These are phyloP conservation scores for Lepidochrysops patricia DNA, from an alignment of 2,888 invertebrate species.

Conservation along the genomic window DNA sequence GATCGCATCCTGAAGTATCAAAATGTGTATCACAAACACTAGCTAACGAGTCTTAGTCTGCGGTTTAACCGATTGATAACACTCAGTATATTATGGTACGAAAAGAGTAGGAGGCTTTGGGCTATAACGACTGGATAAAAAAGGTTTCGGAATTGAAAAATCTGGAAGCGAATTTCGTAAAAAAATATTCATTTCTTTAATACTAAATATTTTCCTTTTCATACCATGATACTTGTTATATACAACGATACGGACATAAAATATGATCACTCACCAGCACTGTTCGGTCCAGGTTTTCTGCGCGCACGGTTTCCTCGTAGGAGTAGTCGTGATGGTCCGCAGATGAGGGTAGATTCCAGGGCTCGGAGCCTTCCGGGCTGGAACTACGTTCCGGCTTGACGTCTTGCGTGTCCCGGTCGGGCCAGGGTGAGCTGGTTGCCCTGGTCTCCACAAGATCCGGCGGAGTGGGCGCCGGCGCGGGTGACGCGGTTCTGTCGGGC, in stretches of 20 bases:
- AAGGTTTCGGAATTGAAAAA: too few relatives aligned
- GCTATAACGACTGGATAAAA: too few relatives aligned
- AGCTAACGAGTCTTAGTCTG: constrained; percentile 11
- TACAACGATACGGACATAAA: not conserved
- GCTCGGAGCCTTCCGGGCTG: constrained; percentile 58
- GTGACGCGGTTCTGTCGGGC: constrained; percentile 50
- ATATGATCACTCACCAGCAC: constrained; percentile 53
- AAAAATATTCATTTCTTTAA: not conserved
- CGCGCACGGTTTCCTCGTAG: constrained; percentile 59
- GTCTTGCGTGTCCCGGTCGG: constrained; percentile 44
- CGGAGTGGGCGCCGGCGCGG: constrained; percentile 45
- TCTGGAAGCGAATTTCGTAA: too few relatives aligned
- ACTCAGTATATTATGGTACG: not conserved
- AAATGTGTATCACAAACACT: constrained; percentile 50
- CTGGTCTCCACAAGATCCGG: constrained; percentile 57
- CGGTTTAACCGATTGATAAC: not conserved
- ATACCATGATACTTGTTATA: not conserved
- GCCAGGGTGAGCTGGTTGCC: constrained; percentile 53
- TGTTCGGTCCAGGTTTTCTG: constrained; percentile 58
- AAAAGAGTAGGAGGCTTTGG: too few relatives aligned
- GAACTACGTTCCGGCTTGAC: constrained; percentile 49
- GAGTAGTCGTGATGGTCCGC: constrained; percentile 53
- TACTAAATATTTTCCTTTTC: not conserved
- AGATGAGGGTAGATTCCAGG: constrained; percentile 53
- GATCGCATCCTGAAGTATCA: constrained; percentile 68